These are phyloP conservation scores for Macropus fuliginosus DNA, from an alignment of 2,797 vertebrate genomes.

Conservation along the genomic window DNA sequence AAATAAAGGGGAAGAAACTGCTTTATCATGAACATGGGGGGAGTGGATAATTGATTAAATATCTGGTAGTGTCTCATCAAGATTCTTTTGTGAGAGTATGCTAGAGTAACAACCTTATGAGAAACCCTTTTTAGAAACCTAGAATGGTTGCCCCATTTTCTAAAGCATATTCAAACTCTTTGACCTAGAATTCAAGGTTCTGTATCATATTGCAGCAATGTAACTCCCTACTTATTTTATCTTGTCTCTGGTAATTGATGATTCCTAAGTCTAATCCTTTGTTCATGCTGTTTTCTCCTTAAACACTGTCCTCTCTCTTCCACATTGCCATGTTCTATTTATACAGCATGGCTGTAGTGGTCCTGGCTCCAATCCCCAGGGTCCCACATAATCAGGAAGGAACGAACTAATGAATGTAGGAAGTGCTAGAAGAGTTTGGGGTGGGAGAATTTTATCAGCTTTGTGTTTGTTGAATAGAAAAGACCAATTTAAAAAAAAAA, in stretches of 20 bases:
- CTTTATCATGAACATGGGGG: not conserved
- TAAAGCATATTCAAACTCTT: not conserved
- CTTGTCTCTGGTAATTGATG: not conserved
- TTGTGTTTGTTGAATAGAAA: not conserved
- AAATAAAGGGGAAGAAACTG: not conserved
- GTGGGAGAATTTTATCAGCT: not conserved
- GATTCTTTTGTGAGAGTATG: not conserved
- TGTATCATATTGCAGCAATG: not conserved
- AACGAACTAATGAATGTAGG: not conserved
- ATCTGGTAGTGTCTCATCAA: not conserved
- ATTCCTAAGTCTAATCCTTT: not conserved
- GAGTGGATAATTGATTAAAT: not conserved
- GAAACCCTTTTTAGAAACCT: not conserved
- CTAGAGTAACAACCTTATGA: not conserved
- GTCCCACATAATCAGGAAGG: not conserved
- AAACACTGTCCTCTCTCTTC: not conserved
- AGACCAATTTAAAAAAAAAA: too few relatives aligned
- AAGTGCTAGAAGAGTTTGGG: not conserved
- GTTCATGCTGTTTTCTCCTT: not conserved
- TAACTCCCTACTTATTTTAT: not conserved
- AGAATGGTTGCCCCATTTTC: not conserved
- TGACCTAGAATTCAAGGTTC: not conserved
- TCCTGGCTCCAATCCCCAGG: not conserved
- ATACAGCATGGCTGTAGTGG: not conserved
- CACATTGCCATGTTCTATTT: not conserved